Evolutionary conservation across 2,797 vertebrate species (phyloP).

Genomic region (Xenentodon cancila): DNA sequence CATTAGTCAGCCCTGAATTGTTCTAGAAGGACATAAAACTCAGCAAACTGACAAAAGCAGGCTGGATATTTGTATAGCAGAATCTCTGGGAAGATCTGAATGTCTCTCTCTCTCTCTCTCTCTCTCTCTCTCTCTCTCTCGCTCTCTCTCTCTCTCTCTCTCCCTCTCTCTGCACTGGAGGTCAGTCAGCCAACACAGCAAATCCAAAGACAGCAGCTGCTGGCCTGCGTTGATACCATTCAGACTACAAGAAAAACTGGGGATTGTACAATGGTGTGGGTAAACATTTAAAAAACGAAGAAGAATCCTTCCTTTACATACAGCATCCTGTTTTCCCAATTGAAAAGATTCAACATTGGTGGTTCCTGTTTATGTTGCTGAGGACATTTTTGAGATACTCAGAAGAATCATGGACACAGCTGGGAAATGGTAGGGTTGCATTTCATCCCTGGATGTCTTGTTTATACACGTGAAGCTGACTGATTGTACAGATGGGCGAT

Average conservation of each 20-base stretch:
- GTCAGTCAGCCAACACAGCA: conserved; percentile 53
- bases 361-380: conserved; percentile 18
- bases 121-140: not conserved
- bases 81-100: conserved; percentile 47
- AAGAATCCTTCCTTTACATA: conserved; percentile 26
- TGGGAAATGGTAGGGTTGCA: conserved; percentile 9
- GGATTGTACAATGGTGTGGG: conserved; percentile 38
- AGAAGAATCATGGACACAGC: conserved; percentile 4
- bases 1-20: conserved; percentile 65
- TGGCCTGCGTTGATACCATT: conserved; percentile 52
- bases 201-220: conserved; percentile 57
- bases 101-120: not conserved
- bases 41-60: conserved; percentile 21
- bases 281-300: conserved; percentile 18
- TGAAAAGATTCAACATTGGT: conserved; percentile 28
- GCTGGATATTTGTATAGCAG: conserved; percentile 31
- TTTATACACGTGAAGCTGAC: conserved; percentile 8
- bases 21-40: conserved; percentile 63
- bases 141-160: too few species aligned
- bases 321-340: not conserved
- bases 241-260: conserved; percentile 52
- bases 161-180: conserved; percentile 23
- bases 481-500: conserved; percentile 38
- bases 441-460: conserved; percentile 3
- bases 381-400: conserved; percentile 14